phyloP scores from a whole-genome alignment of 2,797 vertebrate genomes.

The Dipus sagitta region DNA sequence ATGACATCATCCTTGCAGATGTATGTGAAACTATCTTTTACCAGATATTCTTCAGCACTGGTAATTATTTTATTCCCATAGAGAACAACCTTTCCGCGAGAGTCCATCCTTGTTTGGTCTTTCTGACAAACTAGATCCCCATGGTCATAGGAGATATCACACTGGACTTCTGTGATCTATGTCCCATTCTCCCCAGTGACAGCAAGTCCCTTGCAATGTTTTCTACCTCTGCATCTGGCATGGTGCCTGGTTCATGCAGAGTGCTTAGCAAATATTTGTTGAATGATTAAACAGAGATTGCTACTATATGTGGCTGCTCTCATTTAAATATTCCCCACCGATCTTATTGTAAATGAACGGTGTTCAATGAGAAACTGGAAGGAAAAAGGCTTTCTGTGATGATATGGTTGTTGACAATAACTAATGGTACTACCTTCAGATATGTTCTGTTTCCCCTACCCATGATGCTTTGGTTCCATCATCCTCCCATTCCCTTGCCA shows the following conservation, averaged over 20 bases:
- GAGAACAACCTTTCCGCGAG: neutral
- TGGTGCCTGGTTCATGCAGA: conserved; percentile 30
- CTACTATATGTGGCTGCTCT: conserved; percentile 12
- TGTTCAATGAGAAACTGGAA: conserved; percentile 26
- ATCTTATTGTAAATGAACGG: conserved; percentile 10
- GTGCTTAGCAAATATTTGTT: conserved; percentile 72
- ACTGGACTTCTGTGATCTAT: neutral
- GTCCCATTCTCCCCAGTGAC: conserved; percentile 40
- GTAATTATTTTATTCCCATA: conserved; percentile 14
- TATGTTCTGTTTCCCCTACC: neutral
- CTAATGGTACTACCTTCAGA: neutral
- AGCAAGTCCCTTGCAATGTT: conserved; percentile 45
- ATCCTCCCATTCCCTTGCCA: neutral
- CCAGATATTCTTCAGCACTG: neutral
- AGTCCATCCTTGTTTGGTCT: neutral
- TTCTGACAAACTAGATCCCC: neutral
- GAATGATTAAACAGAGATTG: conserved; percentile 66
- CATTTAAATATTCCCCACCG: conserved; percentile 11
- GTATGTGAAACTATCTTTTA: neutral
- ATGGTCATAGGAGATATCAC: neutral
- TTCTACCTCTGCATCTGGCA: conserved; percentile 32
- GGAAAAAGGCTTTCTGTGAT: neutral
- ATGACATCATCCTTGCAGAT: conserved; percentile 34
- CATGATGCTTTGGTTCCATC: neutral
- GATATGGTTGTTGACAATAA: neutral